Base-by-base conservation (phyloP, 2,113 vertebrate species). In the Mixornis gularis region DNA sequence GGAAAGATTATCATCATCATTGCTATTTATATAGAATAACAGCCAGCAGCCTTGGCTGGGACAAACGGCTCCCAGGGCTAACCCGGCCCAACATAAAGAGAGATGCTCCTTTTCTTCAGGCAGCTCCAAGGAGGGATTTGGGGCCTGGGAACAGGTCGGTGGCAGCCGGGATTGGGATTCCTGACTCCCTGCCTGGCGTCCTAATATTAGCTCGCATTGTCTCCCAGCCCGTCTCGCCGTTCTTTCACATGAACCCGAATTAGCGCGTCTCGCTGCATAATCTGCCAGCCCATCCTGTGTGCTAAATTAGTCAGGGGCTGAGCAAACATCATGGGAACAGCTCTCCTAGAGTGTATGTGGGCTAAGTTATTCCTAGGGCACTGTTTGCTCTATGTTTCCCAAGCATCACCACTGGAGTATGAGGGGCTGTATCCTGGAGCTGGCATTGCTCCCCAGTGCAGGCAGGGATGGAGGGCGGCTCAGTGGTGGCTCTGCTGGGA, bases 131-230 rank as follows among this genome's bases (percentile, higher is more conserved):
- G 55, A 73, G 79, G 82, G 55, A 79, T 79, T 25, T 6, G 4
- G 92, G 78, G 91, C 71, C 86, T 92, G 91, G 91, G 89, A 91
- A 84, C 70, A 89, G 81, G 82, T 92, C 94, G 89, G 69, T 17
- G 80, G 85, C 88, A 87, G 87, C 20, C 0, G 0, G 92, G 92
- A 94, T 51, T 91, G 85, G 89, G 91, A 93, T 93, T 96, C 92
- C 91, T 83, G 89, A 93, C 89, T 94, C 89, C 79, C 87, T 89
- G 95, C 92, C 89, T 92, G 68, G 80, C 0, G 21, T 70, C 69
- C 92, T 83, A 92, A 94, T 92, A 70, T 91, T 92, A 96, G 92
- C 89, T 73, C 3, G 0, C 79, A 87, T 95, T 94, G 94, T 95
- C 81, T 95, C 81, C 46, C 68, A 38, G 82, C 51, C 84, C 0